phyloP scores from a whole-genome alignment of 2,113 vertebrate species.

The Clarias magur region DNA sequence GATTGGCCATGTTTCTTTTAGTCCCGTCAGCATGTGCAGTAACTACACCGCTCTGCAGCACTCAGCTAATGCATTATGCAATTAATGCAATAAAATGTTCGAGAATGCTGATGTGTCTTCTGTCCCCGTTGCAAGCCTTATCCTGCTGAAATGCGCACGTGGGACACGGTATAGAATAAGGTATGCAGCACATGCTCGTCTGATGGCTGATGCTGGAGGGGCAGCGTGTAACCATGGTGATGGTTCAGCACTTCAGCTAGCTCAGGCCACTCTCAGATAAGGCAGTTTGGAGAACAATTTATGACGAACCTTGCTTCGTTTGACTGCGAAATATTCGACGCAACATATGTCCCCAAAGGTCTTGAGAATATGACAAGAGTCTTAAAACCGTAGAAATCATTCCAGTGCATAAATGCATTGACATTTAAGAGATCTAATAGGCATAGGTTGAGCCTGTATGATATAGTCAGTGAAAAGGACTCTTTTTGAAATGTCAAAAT shows the following conservation, averaged over 20 bases:
- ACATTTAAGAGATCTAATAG: slow-evolving; percentile 24
- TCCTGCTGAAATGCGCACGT: neutral
- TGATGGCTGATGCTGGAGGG: slow-evolving; percentile 14
- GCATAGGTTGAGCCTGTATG: slow-evolving; percentile 9
- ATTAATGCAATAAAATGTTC: neutral
- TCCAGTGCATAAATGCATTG: slow-evolving; percentile 23
- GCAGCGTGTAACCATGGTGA: slow-evolving; percentile 52
- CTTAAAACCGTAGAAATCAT: neutral
- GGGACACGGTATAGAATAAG: neutral
- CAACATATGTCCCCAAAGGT: neutral
- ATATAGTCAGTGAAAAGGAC: neutral
- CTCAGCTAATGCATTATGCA: slow-evolving; percentile 7
- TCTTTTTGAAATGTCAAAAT: neutral
- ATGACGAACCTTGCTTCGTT: neutral
- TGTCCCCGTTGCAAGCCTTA: neutral
- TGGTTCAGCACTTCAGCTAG: slow-evolving; percentile 42
- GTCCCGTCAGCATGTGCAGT: slow-evolving; percentile 1
- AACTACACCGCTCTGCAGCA: neutral
- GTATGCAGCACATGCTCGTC: neutral
- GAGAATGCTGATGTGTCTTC: neutral
- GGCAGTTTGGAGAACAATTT: slow-evolving; percentile 16
- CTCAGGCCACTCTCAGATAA: slow-evolving; percentile 34
- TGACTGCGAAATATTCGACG: neutral
- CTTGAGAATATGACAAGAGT: slow-evolving; percentile 14
- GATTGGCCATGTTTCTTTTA: neutral